Conservation (phyloP, 1,140 invertebrate species). For the Ladona fulva region DNA sequence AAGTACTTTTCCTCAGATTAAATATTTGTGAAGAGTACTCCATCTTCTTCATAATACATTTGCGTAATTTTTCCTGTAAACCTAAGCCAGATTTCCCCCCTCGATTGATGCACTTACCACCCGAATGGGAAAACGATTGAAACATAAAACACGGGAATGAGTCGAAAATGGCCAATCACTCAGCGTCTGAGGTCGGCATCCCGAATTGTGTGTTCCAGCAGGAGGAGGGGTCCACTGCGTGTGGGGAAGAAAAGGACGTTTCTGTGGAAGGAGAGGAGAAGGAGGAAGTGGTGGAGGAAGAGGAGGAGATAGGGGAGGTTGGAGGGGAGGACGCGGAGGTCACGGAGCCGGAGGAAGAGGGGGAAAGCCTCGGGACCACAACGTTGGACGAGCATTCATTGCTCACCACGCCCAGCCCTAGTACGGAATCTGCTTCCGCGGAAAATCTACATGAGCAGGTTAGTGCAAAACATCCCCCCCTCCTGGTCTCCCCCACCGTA, state of each 20-base stretch:
- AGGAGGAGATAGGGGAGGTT: background rate
- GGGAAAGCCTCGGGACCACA: background rate
- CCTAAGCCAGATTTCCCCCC: too few species aligned
- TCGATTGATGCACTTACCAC: too few species aligned
- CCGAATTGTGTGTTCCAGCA: too few species aligned
- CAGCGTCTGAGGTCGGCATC: too few species aligned
- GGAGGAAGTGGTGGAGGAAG: background rate
- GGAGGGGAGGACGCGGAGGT: background rate
- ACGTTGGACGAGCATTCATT: slow-evolving; percentile 2
- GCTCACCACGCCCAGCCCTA: slow-evolving; percentile 1
- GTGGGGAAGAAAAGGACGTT: background rate
- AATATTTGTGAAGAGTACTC: too few species aligned
- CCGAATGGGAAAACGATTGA: too few species aligned
- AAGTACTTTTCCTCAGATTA: too few species aligned
- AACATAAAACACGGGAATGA: too few species aligned
- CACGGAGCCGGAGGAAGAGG: background rate
- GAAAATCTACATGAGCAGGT: background rate
- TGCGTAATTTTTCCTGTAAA: too few species aligned
- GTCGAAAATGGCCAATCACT: too few species aligned
- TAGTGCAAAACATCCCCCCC: background rate
- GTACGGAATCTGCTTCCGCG: background rate
- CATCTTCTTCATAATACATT: too few species aligned
- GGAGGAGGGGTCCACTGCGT: background rate
- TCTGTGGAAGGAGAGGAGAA: background rate
- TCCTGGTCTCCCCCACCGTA: background rate